Evolutionary conservation across 2,888 invertebrate genomes (phyloP).

Genomic region (Chymomyza caudatula): DNA sequence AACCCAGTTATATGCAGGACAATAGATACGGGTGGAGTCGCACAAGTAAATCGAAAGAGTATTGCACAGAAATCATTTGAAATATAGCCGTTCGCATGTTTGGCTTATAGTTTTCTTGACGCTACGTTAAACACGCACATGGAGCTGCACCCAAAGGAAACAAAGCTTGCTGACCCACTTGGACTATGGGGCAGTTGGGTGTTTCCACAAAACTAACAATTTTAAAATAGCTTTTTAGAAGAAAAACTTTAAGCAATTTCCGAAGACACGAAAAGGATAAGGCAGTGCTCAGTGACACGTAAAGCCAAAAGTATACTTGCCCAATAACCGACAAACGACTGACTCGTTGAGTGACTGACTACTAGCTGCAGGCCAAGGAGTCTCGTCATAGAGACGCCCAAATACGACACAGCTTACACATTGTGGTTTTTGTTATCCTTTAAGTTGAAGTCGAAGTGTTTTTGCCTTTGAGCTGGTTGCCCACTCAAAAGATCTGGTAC

Average conservation of each 20-base stretch:
- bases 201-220: neutral
- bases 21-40: neutral
- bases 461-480: conserved; percentile 6
- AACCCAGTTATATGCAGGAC: conserved; percentile 46
- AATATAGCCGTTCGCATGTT: conserved; percentile 12
- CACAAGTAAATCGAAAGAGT: neutral
- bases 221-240: neutral
- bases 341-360: conserved; percentile 31
- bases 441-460: conserved; percentile 10
- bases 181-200: neutral
- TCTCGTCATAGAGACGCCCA: neutral
- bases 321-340: conserved; percentile 8
- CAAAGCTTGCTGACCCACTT: neutral
- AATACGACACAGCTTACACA: conserved; percentile 24
- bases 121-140: conserved; percentile 9
- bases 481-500: neutral
- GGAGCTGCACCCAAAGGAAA: neutral
- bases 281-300: conserved; percentile 23
- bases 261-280: conserved; percentile 2
- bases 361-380: neutral
- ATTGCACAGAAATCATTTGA: conserved; percentile 29
- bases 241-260: conserved; percentile 6
- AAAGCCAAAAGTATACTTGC: conserved; percentile 6
- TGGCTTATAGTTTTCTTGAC: conserved; percentile 8
- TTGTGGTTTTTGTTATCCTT: conserved; percentile 21